phyloP scores from a whole-genome alignment of 2,888 invertebrate species.

The Sesia bembeciformis region DNA sequence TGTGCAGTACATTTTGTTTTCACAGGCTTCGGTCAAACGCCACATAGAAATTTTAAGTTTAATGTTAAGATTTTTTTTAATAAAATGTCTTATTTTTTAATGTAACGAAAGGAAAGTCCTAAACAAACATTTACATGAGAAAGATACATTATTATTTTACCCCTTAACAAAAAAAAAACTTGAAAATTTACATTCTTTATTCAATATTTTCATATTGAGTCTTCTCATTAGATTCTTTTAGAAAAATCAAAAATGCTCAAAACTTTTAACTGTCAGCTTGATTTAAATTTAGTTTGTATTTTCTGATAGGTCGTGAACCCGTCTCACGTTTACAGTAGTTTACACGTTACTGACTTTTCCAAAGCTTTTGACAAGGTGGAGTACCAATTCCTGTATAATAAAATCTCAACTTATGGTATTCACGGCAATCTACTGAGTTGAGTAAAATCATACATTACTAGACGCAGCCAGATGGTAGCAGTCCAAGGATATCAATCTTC shows the following conservation, averaged over 20 bases:
- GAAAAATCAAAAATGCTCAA: constrained; percentile 1
- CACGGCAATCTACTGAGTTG: constrained; percentile 3
- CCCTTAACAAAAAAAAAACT: too few species aligned
- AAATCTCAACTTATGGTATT: background rate
- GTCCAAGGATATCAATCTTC: constrained; percentile 1
- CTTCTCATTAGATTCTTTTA: constrained; percentile 4
- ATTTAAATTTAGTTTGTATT: too few species aligned
- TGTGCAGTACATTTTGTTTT: too few species aligned
- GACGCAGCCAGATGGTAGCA: constrained; percentile 3
- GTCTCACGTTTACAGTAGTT: constrained; percentile 6
- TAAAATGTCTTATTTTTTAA: too few species aligned
- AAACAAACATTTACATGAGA: too few species aligned
- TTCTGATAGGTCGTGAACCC: background rate
- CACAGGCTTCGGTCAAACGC: too few species aligned
- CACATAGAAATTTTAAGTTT: too few species aligned
- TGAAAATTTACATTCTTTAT: too few species aligned
- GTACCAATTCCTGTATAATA: constrained; percentile 1
- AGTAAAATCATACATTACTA: constrained; percentile 1
- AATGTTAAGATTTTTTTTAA: too few species aligned
- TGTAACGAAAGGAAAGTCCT: too few species aligned
- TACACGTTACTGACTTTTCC: constrained; percentile 10
- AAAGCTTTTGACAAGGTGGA: constrained; percentile 11
- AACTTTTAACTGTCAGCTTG: background rate
- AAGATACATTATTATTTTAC: too few species aligned
- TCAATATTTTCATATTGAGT: too few species aligned